phyloP scores from a whole-genome alignment of 2,888 invertebrate species.

The Omphaloscelis lunosa region DNA sequence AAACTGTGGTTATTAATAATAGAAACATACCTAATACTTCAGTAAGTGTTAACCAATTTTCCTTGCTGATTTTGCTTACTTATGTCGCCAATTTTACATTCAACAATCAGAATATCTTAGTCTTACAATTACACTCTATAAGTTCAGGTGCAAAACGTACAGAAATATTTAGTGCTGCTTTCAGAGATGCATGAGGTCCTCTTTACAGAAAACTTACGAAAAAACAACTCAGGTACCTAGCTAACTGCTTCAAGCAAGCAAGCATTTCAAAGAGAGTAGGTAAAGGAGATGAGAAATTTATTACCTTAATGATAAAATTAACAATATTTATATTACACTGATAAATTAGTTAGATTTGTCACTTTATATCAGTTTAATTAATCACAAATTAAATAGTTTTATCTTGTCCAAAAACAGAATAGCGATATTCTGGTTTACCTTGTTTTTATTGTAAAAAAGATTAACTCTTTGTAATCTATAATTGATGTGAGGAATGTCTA shows the following conservation, averaged over 20 bases:
- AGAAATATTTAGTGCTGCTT: not conserved
- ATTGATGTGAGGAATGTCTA: conserved; percentile 1
- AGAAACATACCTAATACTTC: not conserved
- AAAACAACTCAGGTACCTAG: not conserved
- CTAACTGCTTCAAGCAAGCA: not conserved
- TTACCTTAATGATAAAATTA: not conserved
- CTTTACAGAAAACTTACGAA: not conserved
- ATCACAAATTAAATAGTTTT: not conserved
- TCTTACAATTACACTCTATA: not conserved
- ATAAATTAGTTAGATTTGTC: not conserved
- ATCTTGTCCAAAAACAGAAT: not conserved
- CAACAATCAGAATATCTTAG: not conserved
- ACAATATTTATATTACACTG: no score
- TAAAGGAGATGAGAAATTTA: not conserved
- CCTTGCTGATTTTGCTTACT: not conserved
- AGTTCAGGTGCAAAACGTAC: not conserved
- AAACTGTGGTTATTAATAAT: not conserved
- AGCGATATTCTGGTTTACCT: not conserved
- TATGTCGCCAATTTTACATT: not conserved
- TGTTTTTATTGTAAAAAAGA: no score
- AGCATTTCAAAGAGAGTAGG: not conserved
- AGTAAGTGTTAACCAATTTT: not conserved
- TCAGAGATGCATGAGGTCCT: no score
- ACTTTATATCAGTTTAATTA: not conserved
- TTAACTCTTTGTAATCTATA: not conserved